Percentiles rank a stretch among this genome's conserved stretches.
phyloP scores from a whole-genome alignment of 2,888 invertebrate genomes.

The Steinernema hermaphroditum region DNA sequence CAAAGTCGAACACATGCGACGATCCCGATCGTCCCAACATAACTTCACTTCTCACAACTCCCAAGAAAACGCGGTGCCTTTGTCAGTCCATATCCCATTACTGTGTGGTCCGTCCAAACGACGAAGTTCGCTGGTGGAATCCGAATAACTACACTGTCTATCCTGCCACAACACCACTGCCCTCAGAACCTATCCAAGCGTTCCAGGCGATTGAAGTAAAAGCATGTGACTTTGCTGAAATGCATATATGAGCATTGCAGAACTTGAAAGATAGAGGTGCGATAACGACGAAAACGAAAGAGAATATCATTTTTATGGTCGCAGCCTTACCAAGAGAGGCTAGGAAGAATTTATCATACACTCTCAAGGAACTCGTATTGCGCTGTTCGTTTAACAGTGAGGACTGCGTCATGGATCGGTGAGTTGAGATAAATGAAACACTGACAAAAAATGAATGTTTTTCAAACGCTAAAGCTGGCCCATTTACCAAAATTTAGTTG shows the following conservation, averaged over 20 bases:
- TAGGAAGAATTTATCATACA: constrained; percentile 56
- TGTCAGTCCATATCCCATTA: constrained; percentile 66
- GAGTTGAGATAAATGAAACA: constrained; percentile 18
- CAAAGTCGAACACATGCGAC: constrained; percentile 63
- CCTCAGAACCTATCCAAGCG: constrained; percentile 50
- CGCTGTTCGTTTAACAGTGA: constrained; percentile 66
- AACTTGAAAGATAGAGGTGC: constrained; percentile 63
- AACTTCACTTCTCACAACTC: constrained; percentile 41
- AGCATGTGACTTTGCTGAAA: too few relatives aligned
- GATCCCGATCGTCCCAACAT: constrained; percentile 63
- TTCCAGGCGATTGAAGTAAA: constrained; percentile 61
- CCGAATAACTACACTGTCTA: constrained; percentile 63
- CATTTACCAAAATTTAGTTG: too few relatives aligned
- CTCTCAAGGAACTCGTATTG: constrained; percentile 62
- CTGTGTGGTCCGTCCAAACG: constrained; percentile 56
- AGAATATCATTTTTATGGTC: constrained; percentile 65
- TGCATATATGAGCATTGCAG: constrained; percentile 53
- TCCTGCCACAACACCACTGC: constrained; percentile 56
- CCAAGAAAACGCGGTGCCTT: constrained; percentile 50
- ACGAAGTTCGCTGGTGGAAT: constrained; percentile 63
- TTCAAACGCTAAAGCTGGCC: too few relatives aligned
- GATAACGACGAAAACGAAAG: constrained; percentile 65
- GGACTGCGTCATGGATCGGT: constrained; percentile 62
- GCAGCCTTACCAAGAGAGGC: constrained; percentile 61
- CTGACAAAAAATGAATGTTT: not conserved